Evolutionary conservation across 2,113 vertebrate species (phyloP).

Genomic region (Peromyscus leucopus): DNA sequence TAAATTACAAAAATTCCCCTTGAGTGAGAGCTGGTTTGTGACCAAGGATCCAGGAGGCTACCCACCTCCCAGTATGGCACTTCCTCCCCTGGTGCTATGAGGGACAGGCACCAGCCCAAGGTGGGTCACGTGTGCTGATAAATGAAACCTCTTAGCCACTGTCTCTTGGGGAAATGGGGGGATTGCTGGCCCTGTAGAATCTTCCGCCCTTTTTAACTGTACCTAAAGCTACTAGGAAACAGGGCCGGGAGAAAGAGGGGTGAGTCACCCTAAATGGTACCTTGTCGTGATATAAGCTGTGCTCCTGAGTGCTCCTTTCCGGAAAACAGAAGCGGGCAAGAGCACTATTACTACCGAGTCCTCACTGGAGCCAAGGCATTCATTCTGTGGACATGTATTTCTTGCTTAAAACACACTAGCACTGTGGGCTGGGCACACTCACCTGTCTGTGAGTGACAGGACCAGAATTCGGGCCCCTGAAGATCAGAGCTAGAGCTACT

Average conservation of each 20-base stretch:
- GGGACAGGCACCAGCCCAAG: not conserved
- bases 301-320: not conserved
- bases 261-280: not conserved
- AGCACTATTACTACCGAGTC: not conserved
- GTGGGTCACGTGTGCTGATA: not conserved
- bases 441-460: not conserved
- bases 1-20: not conserved
- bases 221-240: not conserved
- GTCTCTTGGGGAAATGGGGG: not conserved
- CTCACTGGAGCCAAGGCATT: not conserved
- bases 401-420: not conserved
- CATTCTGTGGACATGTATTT: not conserved
- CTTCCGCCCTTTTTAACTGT: not conserved
- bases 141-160: not conserved
- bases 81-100: not conserved
- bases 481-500: not conserved
- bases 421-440: not conserved
- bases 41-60: not conserved
- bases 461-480: not conserved
- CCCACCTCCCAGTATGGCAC: not conserved
- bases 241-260: not conserved
- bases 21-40: not conserved
- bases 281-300: not conserved
- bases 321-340: not conserved
- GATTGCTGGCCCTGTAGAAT: not conserved